Evolutionary conservation across 2,888 invertebrate genomes (phyloP), one percentile per base, ranked within the genome.

Genomic region (Epiperipatus broadwayi): DNA sequence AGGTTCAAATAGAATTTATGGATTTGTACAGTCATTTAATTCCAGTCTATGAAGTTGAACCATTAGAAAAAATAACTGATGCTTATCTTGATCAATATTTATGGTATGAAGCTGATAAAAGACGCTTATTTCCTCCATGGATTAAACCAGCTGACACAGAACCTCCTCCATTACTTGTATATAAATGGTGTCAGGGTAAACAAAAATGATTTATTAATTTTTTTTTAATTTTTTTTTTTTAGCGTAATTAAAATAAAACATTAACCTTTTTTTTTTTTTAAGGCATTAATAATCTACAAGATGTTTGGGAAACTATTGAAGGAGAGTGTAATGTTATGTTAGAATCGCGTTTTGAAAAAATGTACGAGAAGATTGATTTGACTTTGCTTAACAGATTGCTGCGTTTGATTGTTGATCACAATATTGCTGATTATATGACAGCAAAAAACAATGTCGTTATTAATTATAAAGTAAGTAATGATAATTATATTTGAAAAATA

Each of bases 371-470:
- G 64, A 97, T 99, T 49, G 97, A 99, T 70, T 69, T 99, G 58
- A 97, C 97, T 0, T 66, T 99, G 18, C 72, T 99, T 22, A 97
- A 97, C 66, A 73, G 97, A 60, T 64, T 99, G 52, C 65, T 99
- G 37, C 75, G 95, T 50, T 65, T 99, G 39, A 97, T 99, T 50
- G 95, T 99, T 29, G 97, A 99, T 64, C 97, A 99, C 63, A 99
- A 99, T 60, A 99, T 99, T 54, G 97, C 97, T 49, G 97, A 99
- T 71, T 99, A 99, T 64, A 97, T 99, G 93, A 95, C 97, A 0
- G 93, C 97, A 2, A 99, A 99, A 63, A 97, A 97, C 63, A 99
- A 99, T 65, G 91, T 99, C n/a, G 85, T 93, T 39, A 95, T 99
- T 47, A 97, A 95, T 63, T 99, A 97, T 64, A 97, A 95, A 68